Evolutionary conservation across 2,797 vertebrate genomes (phyloP), one percentile per base, ranked within the genome.

Genomic region (Phrynocephalus forsythii): DNA sequence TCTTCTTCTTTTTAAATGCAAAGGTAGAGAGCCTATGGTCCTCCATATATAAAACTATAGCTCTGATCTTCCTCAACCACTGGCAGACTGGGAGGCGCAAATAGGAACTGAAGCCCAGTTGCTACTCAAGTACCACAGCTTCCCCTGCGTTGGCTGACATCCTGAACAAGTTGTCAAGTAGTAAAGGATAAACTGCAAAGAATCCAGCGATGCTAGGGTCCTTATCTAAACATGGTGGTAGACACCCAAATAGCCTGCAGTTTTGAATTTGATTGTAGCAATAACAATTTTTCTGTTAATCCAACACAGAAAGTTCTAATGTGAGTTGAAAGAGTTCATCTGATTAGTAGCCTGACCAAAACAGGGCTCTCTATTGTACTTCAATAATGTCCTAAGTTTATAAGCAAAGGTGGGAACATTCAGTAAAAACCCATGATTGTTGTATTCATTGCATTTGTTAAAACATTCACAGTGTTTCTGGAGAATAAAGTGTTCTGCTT

Each of bases 371-470:
- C 6, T 88, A 15, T 71, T 67, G 38, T 11, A 38, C 48, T 44
- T 28, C 82, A 90, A 2, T 26, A 1, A 72, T 84, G 6, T 77
- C 84, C 52, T 38, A 66, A 20, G 90, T 88, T 90, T 80, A 24
- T 82, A 33, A 67, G 63, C 33, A 44, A 56, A 81, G 76, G 48
- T 83, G 30, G 79, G 60, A 71, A 85, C 15, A 13, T 71, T 81
- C 38, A 87, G 88, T 83, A 90, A 24, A 88, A 78, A 77, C 73
- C 73, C 33, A 0, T 0, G 2, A 50, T 75, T 66, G 56, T 48
- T 20, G 20, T 80, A 86, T 50, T 80, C 87, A 9, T 71, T 44
- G 4, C 82, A 26, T 87, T 89, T 90, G 50, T 93, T 88, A 87
- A 83, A 84, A 86, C 82, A 82, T 30, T 28, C 33, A 44, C 67